Evolutionary conservation across 2,113 vertebrate genomes (phyloP).

Genomic region (Corythaeola cristata): DNA sequence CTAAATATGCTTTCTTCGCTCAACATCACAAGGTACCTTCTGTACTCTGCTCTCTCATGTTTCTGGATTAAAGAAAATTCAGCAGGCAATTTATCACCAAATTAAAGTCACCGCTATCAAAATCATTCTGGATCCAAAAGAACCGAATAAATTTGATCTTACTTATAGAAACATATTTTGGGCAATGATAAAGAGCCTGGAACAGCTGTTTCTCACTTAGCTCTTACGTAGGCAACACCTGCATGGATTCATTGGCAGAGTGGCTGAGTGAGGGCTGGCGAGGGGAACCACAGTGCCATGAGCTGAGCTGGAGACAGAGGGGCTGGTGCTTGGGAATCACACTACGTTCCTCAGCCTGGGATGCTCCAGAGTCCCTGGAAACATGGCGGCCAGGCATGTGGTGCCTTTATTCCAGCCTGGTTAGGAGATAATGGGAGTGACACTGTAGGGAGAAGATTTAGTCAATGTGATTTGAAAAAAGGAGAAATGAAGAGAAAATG

Average conservation of each 20-base stretch:
- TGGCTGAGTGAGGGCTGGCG: neutral
- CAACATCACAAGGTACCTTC: neutral
- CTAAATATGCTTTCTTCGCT: neutral
- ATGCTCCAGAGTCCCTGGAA: neutral
- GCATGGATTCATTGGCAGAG: neutral
- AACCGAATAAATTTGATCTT: neutral
- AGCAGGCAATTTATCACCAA: neutral
- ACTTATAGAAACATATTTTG: neutral
- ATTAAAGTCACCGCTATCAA: neutral
- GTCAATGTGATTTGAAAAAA: neutral
- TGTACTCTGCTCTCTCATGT: neutral
- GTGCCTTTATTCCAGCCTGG: neutral
- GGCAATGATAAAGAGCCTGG: neutral
- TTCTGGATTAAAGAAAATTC: conserved; percentile 8
- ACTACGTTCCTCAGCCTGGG: neutral
- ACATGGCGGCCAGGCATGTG: rapidly evolving
- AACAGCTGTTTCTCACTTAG: neutral
- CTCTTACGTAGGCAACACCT: neutral
- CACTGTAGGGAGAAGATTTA: neutral
- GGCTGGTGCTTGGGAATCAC: neutral
- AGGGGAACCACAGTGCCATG: neutral
- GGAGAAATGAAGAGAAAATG: neutral
- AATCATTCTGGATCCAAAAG: neutral
- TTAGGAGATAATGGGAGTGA: neutral
- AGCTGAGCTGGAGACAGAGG: neutral